These are phyloP conservation scores for Poecilia gillii DNA, from an alignment of 2,797 vertebrate genomes.

Conservation along the genomic window DNA sequence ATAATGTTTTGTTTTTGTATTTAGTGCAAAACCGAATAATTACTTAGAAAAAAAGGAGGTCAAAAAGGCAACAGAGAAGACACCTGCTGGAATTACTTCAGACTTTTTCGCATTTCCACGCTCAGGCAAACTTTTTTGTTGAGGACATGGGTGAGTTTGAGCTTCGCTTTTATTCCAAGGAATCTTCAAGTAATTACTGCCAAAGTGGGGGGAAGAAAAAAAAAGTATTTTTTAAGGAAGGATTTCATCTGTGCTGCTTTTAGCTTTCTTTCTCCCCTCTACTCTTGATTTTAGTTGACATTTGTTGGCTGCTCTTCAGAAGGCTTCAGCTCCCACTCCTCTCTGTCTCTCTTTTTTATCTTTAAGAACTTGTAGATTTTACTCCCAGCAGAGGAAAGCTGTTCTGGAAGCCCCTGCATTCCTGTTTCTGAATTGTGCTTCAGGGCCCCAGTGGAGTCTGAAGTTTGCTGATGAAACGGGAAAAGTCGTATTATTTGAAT, in stretches of 20 bases:
- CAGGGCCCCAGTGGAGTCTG: neutral
- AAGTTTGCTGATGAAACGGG: constrained; percentile 4
- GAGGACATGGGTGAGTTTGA: neutral
- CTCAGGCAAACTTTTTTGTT: neutral
- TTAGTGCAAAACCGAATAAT: neutral
- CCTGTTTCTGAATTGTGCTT: constrained; percentile 17
- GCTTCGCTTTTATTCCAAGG: neutral
- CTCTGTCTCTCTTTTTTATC: neutral
- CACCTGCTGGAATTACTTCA: neutral
- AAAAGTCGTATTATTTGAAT: too few relatives aligned
- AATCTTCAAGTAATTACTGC: neutral
- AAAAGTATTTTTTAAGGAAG: neutral
- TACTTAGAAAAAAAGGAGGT: neutral
- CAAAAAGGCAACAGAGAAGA: neutral
- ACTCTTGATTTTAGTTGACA: neutral
- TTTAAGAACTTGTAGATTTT: neutral
- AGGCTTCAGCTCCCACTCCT: constrained; percentile 2
- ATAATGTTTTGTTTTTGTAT: neutral
- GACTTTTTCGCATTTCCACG: neutral
- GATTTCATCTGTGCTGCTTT: neutral
- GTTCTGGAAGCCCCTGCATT: constrained; percentile 13
- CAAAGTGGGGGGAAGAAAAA: neutral
- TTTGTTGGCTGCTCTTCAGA: neutral
- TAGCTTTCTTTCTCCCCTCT: neutral
- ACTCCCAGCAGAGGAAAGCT: constrained; percentile 22